Evolutionary conservation across 2,888 invertebrate species (phyloP).

Genomic region (Acanthococcus lagerstroemiae): DNA sequence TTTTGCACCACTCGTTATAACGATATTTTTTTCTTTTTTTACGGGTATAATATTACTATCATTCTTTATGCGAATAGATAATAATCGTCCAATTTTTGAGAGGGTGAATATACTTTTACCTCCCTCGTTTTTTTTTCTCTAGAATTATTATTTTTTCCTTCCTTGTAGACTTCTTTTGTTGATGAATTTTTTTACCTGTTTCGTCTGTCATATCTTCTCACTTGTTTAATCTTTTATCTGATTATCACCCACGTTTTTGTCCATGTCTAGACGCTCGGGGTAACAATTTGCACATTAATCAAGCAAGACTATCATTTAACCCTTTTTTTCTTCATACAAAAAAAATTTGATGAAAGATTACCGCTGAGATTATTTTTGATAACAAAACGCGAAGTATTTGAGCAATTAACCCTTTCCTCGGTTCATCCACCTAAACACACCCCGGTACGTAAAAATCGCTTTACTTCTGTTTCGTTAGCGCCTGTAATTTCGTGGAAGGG

Average conservation of each 20-base stretch:
- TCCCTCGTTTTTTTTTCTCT: conserved; percentile 15
- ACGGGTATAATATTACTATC: conserved; percentile 15
- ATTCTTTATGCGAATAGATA: conserved; percentile 22
- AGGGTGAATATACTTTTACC: conserved; percentile 28
- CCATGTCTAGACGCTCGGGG: conserved; percentile 28
- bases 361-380: conserved; percentile 16
- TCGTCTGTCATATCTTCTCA: conserved; percentile 21
- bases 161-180: conserved; percentile 9
- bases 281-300: conserved; percentile 30
- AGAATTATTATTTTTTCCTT: conserved; percentile 2
- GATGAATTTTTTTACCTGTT: conserved; percentile 28
- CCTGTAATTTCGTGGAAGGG: background rate
- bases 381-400: conserved; percentile 6
- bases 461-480: background rate
- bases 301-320: conserved; percentile 27
- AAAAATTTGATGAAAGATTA: background rate
- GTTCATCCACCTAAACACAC: background rate
- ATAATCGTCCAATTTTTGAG: conserved; percentile 23
- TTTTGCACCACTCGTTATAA: too few relatives aligned
- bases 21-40: background rate
- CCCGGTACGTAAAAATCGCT: background rate
- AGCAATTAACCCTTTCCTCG: background rate
- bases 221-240: conserved; percentile 28
- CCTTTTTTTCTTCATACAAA: conserved; percentile 10
- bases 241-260: conserved; percentile 29